Conservation (phyloP, 2,888 invertebrate genomes). For the Callyntrura guangdongensis region DNA sequence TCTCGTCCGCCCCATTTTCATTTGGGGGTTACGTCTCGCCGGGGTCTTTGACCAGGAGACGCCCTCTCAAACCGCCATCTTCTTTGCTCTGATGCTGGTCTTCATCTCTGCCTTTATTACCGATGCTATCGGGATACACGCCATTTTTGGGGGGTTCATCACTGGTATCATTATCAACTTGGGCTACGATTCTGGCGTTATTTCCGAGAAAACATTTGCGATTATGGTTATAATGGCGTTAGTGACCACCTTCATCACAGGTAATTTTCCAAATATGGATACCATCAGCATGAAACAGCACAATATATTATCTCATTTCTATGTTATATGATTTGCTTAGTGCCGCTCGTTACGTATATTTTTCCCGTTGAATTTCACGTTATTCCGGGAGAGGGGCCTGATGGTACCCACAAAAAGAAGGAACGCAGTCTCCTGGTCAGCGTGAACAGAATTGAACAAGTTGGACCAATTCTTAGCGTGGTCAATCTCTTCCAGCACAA, state of each 20-base stretch:
- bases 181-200: slow-evolving; percentile 75
- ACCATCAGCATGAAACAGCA: too few species aligned
- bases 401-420: slow-evolving; percentile 2
- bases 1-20: slow-evolving; percentile 71
- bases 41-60: slow-evolving; percentile 66
- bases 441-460: slow-evolving; percentile 79
- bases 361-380: slow-evolving; percentile 74
- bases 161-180: slow-evolving; percentile 80
- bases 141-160: slow-evolving; percentile 81
- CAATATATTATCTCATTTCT: too few species aligned
- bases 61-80: slow-evolving; percentile 72
- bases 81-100: slow-evolving; percentile 67
- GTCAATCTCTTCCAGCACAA: slow-evolving; percentile 75
- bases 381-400: background rate
- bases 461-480: slow-evolving; percentile 75
- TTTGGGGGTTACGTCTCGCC: slow-evolving; percentile 57
- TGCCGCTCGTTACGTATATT: slow-evolving; percentile 73
- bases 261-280: too few species aligned
- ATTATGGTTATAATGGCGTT: slow-evolving; percentile 83
- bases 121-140: slow-evolving; percentile 81
- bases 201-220: slow-evolving; percentile 78
- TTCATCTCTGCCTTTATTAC: slow-evolving; percentile 80
- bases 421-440: slow-evolving; percentile 64
- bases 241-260: slow-evolving; percentile 79
- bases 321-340: too few species aligned